Percentiles rank a stretch among this genome's conserved stretches.
Evolutionary conservation across 1,140 invertebrate species (phyloP).

Genomic region (Thalassaphorura encarpata): DNA sequence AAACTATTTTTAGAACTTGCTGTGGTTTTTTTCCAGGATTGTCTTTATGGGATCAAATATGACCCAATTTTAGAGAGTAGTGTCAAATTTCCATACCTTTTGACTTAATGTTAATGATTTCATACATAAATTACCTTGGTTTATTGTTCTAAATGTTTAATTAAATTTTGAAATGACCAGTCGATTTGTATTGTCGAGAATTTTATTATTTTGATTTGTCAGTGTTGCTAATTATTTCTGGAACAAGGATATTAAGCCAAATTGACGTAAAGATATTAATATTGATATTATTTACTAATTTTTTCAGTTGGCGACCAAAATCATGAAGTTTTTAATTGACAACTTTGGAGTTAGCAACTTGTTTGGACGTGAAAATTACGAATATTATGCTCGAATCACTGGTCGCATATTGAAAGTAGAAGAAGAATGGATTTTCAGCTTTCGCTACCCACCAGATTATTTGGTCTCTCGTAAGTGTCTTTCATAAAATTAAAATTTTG

Average conservation of each 20-base stretch:
- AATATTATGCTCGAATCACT: slow-evolving; percentile 93
- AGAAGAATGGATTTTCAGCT: slow-evolving; percentile 90
- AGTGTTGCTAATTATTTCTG: not conserved
- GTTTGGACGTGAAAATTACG: slow-evolving; percentile 92
- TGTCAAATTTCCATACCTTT: too few relatives aligned
- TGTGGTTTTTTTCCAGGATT: too few relatives aligned
- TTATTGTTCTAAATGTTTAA: too few relatives aligned
- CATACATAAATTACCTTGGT: too few relatives aligned
- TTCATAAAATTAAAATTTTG: too few relatives aligned
- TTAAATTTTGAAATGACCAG: too few relatives aligned
- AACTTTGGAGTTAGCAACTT: slow-evolving; percentile 91
- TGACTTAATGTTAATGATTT: too few relatives aligned
- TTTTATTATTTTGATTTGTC: too few relatives aligned
- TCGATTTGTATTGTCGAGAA: too few relatives aligned
- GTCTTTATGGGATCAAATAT: too few relatives aligned
- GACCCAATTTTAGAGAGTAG: too few relatives aligned
- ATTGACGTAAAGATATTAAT: not conserved
- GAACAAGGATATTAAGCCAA: not conserved
- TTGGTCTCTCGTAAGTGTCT: slow-evolving; percentile 56
- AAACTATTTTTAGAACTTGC: too few relatives aligned
- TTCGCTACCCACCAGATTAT: slow-evolving; percentile 75
- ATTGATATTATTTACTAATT: not conserved
- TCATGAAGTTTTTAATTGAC: slow-evolving; percentile 92
- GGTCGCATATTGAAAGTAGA: slow-evolving; percentile 81
- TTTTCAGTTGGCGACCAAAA: slow-evolving; percentile 71